Base-by-base conservation (phyloP, 2,797 vertebrate genomes). In the Poliocrania exsul region DNA sequence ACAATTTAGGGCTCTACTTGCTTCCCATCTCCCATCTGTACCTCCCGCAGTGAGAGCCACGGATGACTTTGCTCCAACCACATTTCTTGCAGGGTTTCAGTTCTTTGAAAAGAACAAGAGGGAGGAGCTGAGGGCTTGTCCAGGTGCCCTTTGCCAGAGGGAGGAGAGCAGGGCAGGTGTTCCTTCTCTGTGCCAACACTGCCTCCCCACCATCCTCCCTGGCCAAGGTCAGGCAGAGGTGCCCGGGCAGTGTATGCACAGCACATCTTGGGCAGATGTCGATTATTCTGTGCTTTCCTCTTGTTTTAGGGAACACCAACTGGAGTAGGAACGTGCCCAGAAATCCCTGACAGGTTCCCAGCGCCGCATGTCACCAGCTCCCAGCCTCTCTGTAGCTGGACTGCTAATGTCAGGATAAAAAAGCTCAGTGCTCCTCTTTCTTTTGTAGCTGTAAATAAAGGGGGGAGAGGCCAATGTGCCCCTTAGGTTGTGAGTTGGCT, bases 401-500 rank as follows among this genome's bases (percentile, higher is more conserved):
- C 46, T 67, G 65, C 4, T 1, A 70, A 25, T 3, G 10, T 69
- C 47, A 4, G 90, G 84, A 71, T 87, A 71, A 83, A 94, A 88
- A 44, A 9, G 7, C 71, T 78, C 35, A 0, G 6, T 53, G 77
- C 64, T 90, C 53, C 23, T 75, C 73, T 66, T 75, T 25, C 81
- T 56, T 92, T 46, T 81, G 74, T 67, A 51, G 72, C 80, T 1
- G 5, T 91, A 92, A 95, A 83, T 88, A 91, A 71, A 80, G 51
- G 35, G 81, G 64, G 78, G 71, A 87, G 91, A 92, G 81, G 92
- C 89, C 6, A 38, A 54, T 12, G 40, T 73, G 86, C 79, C 81
- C 78, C 89, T 89, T 16, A 79, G 77, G 91, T 92, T 86, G 83
- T 42, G 91, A 93, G 71, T 0, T 93, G 84, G 40, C 86, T 88